These are phyloP conservation scores for Amblyopsis hoosieri DNA, from an alignment of 2,797 vertebrate species.

Conservation along the genomic window DNA sequence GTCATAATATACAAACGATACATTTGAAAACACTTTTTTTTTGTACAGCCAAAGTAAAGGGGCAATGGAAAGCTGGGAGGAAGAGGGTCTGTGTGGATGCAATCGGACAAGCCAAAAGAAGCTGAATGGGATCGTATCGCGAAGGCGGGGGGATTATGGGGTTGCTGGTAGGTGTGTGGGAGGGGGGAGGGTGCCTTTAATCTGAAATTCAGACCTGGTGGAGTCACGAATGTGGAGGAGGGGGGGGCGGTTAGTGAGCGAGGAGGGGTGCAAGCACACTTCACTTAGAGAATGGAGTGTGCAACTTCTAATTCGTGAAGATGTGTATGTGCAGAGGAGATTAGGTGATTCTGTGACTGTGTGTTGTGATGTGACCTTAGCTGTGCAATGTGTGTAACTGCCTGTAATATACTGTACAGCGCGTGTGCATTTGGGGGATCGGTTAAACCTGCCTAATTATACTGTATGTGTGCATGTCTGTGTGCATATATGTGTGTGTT, in stretches of 20 bases:
- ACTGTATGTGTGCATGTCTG: neutral
- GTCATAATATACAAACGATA: constrained; percentile 99
- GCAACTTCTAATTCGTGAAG: neutral
- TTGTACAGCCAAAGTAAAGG: constrained; percentile 87
- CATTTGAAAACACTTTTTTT: constrained; percentile 95
- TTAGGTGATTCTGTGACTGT: constrained; percentile 27
- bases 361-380: neutral
- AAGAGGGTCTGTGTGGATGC: constrained; percentile 52
- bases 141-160: constrained; percentile 16
- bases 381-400: constrained; percentile 5
- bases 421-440: no score
- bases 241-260: no score
- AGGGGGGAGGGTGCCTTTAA: constrained; percentile 54
- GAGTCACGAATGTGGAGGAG: constrained; percentile 30
- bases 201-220: constrained; percentile 71
- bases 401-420: neutral
- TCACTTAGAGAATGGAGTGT: neutral
- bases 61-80: constrained; percentile 20
- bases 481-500: neutral
- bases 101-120: constrained; percentile 34
- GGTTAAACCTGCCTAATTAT: neutral
- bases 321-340: constrained; percentile 17
- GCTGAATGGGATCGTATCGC: constrained; percentile 56
- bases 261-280: constrained; percentile 33
- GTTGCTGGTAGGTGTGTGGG: constrained; percentile 56